A percentile compares a stretch with the other conserved stretches of the same genome.
These are phyloP conservation scores for Pterocles burchelli DNA, from an alignment of 2,113 vertebrate species.

Conservation along the genomic window DNA sequence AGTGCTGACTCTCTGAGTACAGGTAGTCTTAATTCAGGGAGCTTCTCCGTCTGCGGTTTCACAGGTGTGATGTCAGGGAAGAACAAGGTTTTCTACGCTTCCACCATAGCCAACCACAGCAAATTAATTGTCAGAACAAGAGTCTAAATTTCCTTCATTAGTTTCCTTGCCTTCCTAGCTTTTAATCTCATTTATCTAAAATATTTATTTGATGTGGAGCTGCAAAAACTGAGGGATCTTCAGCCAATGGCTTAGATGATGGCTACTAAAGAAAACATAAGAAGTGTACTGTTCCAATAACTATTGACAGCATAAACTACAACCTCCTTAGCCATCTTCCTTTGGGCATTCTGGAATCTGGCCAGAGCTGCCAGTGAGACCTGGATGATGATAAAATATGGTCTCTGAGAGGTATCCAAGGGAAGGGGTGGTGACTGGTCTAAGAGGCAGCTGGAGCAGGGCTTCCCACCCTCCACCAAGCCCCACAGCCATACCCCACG, in stretches of 20 bases:
- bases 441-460: neutral
- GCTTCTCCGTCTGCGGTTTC: neutral
- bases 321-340: neutral
- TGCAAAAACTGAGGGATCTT: neutral
- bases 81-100: neutral
- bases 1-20: neutral
- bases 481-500: neutral
- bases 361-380: neutral
- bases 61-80: neutral
- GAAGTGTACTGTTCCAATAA: neutral
- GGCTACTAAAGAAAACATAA: neutral
- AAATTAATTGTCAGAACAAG: neutral
- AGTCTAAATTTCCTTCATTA: neutral
- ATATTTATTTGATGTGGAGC: neutral
- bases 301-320: neutral
- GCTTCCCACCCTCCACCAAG: rapidly evolving
- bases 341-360: neutral
- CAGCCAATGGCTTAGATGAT: neutral
- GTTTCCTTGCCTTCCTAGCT: neutral
- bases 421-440: neutral
- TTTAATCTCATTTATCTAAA: neutral
- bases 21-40: neutral
- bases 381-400: neutral
- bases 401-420: neutral
- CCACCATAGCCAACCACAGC: neutral